Evolutionary conservation across 2,113 vertebrate genomes (phyloP).

Genomic region (Grallaria varia): DNA sequence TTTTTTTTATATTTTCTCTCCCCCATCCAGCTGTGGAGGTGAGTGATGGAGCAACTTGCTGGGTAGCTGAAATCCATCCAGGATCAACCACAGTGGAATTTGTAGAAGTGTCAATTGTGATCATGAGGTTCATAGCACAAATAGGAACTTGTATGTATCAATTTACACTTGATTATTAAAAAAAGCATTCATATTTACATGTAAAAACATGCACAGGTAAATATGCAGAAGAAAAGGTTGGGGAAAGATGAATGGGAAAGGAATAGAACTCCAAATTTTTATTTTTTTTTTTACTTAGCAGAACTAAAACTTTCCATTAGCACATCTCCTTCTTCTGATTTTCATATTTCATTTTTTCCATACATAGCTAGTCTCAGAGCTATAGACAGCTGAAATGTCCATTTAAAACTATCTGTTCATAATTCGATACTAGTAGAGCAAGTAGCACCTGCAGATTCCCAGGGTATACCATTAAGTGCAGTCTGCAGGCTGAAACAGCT

Average conservation of each 20-base stretch:
- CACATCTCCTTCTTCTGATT: background rate
- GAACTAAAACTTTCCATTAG: background rate
- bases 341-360: background rate
- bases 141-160: background rate
- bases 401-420: background rate
- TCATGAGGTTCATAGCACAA: background rate
- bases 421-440: background rate
- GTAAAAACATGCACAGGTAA: background rate
- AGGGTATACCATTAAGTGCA: background rate
- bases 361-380: background rate
- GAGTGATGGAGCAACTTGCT: background rate
- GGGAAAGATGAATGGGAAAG: background rate
- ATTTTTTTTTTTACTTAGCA: background rate
- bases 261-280: background rate
- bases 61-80: background rate
- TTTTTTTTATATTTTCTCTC: background rate
- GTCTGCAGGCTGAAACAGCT: slow-evolving; percentile 25
- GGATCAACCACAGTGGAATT: background rate
- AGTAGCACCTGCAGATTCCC: slow-evolving; percentile 32
- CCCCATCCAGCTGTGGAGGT: background rate
- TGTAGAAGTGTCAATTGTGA: background rate
- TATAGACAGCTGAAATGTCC: background rate
- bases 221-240: background rate
- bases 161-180: background rate
- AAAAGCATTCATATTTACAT: background rate